Percentiles rank a stretch among this genome's conserved stretches.
phyloP scores from a whole-genome alignment of 2,888 invertebrate genomes.

The Ophioninae sp. region DNA sequence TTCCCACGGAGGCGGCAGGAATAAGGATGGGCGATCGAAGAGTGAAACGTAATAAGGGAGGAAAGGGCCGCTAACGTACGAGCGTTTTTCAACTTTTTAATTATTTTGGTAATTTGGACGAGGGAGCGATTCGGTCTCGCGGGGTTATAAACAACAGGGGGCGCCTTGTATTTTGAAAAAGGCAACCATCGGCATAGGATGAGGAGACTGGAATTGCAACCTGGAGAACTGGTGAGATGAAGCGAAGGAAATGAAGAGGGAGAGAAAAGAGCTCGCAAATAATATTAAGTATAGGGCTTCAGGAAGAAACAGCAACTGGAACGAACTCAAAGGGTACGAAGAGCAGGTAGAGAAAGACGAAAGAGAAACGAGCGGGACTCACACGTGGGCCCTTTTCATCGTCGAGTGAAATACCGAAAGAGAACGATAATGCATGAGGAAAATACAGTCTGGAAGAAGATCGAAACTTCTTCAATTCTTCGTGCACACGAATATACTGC shows the following conservation, averaged over 20 bases:
- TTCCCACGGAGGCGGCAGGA: conserved; percentile 35
- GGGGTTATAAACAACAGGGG: conserved; percentile 52
- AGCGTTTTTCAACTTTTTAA: conserved; percentile 73
- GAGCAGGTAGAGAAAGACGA: conserved; percentile 5
- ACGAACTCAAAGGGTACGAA: conserved; percentile 31
- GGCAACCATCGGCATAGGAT: conserved; percentile 21
- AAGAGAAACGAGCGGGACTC: conserved; percentile 14
- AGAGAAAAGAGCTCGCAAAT: conserved; percentile 76
- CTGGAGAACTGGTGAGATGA: conserved; percentile 2
- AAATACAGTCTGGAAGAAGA: conserved; percentile 14
- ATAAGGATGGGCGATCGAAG: background rate
- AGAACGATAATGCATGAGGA: conserved; percentile 2
- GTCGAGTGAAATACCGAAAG: conserved; percentile 10
- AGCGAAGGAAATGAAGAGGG: conserved; percentile 20
- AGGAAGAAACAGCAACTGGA: conserved; percentile 60
- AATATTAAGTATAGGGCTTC: conserved; percentile 81
- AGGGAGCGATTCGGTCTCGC: conserved; percentile 68
- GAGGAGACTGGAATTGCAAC: conserved; percentile 39
- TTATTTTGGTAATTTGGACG: conserved; percentile 78
- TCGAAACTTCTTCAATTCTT: background rate
- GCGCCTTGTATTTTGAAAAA: conserved; percentile 44
- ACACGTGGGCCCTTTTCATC: conserved; percentile 21
- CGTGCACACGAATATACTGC: background rate
- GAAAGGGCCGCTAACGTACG: conserved; percentile 40
- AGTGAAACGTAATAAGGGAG: conserved; percentile 4